Evolutionary conservation across 2,888 invertebrate genomes (phyloP), one percentile per base, ranked within the genome.

Genomic region (Nemotelus pantherinus): DNA sequence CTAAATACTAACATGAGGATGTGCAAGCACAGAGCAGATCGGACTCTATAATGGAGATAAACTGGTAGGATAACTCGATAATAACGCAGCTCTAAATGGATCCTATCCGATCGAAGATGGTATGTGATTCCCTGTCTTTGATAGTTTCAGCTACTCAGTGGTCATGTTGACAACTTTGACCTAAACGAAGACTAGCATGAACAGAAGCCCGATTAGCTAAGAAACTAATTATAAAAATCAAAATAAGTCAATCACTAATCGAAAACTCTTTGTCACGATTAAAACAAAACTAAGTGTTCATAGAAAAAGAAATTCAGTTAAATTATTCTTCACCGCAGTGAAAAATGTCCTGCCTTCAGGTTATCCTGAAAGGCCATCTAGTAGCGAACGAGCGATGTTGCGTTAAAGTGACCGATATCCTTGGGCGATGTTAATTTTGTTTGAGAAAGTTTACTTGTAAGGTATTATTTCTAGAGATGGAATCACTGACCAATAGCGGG

Each of bases 1-100:
- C 77, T 98, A 98, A 86, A 88, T 98, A 55, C 89, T 97, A 3
- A 97, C 97, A 0, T 98, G 98, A 5, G 96, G 93, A 0, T 92
- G 90, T 83, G 90, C 94, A 44, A 84, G 88, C 1, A 93, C 94
- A 1, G 98, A 98, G 98, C 91, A 91, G 83, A 84, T 98, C 25
- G 92, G 95, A 84, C 88, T 94, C 1, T 95, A 92, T 83, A 92
- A 94, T 83, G 93, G 92, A 80, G 93, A 96, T 84, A 91, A 92
- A 81, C 87, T 92, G 9, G 84, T 97, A 3, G 92, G 94, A 80
- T 88, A 90, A 81, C 87, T 96, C 57, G 90, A 90, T 79, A 91
- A 96, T 82, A 91, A 95, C 83, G 88, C 89, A n/a, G 91, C 93
- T 0, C 86, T 94, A 6, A 87, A 98, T 1, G 97, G 96, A 0